These are phyloP conservation scores for Archips crataeganus DNA, from an alignment of 2,888 invertebrate genomes.

Conservation along the genomic window DNA sequence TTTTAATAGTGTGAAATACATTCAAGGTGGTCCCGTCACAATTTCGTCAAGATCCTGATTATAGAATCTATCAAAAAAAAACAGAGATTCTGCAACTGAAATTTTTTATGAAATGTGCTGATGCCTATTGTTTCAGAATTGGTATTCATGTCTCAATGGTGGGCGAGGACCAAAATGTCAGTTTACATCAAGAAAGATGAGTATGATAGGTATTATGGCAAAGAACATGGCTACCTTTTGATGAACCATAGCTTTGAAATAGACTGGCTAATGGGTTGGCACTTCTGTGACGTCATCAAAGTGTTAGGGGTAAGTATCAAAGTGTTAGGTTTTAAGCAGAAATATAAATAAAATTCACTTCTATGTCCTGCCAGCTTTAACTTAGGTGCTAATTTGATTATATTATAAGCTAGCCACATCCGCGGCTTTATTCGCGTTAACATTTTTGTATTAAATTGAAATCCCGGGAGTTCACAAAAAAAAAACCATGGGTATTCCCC, in stretches of 20 bases:
- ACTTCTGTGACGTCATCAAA: conserved; percentile 92
- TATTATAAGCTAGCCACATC: no score
- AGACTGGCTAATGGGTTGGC: conserved; percentile 98
- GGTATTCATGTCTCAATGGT: conserved; percentile 97
- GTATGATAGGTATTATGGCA: conserved; percentile 92
- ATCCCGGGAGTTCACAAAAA: no score
- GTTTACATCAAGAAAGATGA: conserved; percentile 93
- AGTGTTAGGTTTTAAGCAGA: background rate
- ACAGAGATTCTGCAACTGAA: background rate
- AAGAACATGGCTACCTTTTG: conserved; percentile 95
- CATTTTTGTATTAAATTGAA: no score
- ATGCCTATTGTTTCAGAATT: conserved; percentile 88
- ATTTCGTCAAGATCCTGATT: no score
- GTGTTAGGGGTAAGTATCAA: conserved; percentile 93
- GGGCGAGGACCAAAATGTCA: conserved; percentile 91
- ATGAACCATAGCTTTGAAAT: conserved; percentile 99
- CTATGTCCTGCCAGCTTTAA: no score
- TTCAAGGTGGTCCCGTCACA: no score
- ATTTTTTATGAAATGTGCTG: background rate
- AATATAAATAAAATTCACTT: no score
- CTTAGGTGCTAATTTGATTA: no score
- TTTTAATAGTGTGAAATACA: no score
- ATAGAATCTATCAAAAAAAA: no score
- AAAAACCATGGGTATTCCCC: no score
- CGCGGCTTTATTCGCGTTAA: no score